These are phyloP conservation scores for Pyrgilauda ruficollis DNA, from an alignment of 2,113 vertebrate species.

Conservation along the genomic window DNA sequence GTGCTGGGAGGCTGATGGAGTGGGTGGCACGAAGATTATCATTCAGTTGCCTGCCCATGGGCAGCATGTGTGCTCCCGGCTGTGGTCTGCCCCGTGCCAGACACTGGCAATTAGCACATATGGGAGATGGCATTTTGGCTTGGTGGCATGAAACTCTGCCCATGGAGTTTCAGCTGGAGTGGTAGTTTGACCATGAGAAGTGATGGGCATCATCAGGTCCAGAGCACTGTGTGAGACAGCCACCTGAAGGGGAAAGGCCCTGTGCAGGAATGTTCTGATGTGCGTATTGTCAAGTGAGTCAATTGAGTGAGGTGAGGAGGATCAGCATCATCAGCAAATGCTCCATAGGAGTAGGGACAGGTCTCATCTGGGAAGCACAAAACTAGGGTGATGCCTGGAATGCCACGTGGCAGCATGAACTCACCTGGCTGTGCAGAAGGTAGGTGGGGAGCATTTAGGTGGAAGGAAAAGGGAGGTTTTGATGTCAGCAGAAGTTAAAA, in stretches of 20 bases:
- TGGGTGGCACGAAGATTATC: neutral
- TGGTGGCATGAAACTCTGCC: neutral
- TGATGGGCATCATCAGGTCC: neutral
- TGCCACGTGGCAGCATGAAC: fast-evolving
- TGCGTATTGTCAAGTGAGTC: neutral
- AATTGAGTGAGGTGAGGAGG: neutral
- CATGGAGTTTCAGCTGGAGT: neutral
- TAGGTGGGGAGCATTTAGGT: neutral
- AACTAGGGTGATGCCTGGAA: neutral
- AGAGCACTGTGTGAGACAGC: neutral
- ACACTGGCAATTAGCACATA: neutral
- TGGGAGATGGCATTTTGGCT: neutral
- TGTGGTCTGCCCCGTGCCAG: neutral
- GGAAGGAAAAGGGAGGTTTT: neutral
- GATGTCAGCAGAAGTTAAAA: neutral
- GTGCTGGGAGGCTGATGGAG: neutral
- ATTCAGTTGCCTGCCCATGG: neutral
- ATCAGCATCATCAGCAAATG: neutral
- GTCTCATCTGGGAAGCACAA: neutral
- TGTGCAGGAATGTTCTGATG: neutral
- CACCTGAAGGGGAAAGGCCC: neutral
- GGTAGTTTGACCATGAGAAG: neutral
- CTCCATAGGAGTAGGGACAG: neutral
- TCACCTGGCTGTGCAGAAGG: neutral
- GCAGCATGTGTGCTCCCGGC: neutral